These are phyloP conservation scores for Meriones psammophilus DNA, from an alignment of 2,797 vertebrate species.

Conservation along the genomic window DNA sequence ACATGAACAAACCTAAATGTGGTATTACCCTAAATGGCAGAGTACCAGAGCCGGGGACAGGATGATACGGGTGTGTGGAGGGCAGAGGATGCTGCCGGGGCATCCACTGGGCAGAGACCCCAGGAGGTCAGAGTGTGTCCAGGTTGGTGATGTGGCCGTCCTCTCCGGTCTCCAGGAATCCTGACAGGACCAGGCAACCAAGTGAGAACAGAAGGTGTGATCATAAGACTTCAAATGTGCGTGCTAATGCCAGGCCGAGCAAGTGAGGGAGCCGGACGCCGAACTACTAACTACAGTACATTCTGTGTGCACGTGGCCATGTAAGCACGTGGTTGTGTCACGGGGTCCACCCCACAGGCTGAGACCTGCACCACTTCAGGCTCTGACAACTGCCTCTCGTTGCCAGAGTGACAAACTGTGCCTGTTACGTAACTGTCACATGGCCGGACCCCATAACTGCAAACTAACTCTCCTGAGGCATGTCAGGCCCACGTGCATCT, in stretches of 20 bases:
- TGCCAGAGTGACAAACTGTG: background rate
- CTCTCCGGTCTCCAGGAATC: background rate
- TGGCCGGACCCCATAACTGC: background rate
- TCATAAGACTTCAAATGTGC: background rate
- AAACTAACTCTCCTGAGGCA: background rate
- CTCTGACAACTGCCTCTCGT: background rate
- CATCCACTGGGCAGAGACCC: background rate
- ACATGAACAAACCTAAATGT: background rate
- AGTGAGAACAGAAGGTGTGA: background rate
- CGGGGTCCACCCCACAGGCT: background rate
- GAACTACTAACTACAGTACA: background rate
- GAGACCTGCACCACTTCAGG: background rate
- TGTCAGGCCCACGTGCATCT: background rate
- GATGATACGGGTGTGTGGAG: background rate
- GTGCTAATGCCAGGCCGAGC: background rate
- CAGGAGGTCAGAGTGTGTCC: background rate
- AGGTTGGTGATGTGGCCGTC: background rate
- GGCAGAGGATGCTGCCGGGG: background rate
- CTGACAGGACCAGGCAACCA: background rate
- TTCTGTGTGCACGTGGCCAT: background rate
- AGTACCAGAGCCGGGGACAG: background rate
- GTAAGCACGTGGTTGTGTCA: background rate
- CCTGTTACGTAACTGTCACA: background rate
- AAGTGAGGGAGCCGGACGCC: background rate
- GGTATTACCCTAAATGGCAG: background rate